Evolutionary conservation across 2,797 vertebrate species (phyloP).

Genomic region (Typhlichthys subterraneus): DNA sequence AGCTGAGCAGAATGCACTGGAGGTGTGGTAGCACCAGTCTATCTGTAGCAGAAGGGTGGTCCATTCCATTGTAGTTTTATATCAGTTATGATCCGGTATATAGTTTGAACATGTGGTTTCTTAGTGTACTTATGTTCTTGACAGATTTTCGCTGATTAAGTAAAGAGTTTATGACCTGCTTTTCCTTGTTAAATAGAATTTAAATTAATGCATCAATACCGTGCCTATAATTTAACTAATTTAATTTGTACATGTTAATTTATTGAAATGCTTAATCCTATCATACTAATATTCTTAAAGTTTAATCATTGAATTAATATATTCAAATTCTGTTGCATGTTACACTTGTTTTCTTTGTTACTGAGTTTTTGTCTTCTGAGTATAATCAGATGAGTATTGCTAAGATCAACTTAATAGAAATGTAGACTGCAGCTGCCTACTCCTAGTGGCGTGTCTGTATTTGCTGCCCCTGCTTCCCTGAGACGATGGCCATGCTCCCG

Average conservation of each 20-base stretch:
- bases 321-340: slow-evolving; percentile 60
- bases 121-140: slow-evolving; percentile 45
- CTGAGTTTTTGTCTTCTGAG: slow-evolving; percentile 44
- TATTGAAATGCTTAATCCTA: slow-evolving; percentile 76
- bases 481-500: no score
- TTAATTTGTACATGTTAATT: slow-evolving; percentile 81
- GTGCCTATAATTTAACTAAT: slow-evolving; percentile 79
- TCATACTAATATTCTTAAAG: slow-evolving; percentile 49
- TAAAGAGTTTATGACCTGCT: slow-evolving; percentile 56
- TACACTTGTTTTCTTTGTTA: slow-evolving; percentile 55
- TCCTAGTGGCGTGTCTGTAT: neutral
- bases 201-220: slow-evolving; percentile 54
- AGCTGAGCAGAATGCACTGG: slow-evolving; percentile 75
- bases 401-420: slow-evolving; percentile 43
- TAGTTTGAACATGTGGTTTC: slow-evolving; percentile 48
- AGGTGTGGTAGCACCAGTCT: no score
- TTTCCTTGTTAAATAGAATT: slow-evolving; percentile 66
- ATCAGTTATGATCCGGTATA: no score
- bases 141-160: slow-evolving; percentile 42
- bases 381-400: slow-evolving; percentile 26
- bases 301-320: slow-evolving; percentile 65
- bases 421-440: no score
- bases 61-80: no score
- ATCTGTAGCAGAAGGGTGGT: no score
- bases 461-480: no score